Evolutionary conservation across 2,113 vertebrate species (phyloP).

Genomic region (Spermophilus dauricus): DNA sequence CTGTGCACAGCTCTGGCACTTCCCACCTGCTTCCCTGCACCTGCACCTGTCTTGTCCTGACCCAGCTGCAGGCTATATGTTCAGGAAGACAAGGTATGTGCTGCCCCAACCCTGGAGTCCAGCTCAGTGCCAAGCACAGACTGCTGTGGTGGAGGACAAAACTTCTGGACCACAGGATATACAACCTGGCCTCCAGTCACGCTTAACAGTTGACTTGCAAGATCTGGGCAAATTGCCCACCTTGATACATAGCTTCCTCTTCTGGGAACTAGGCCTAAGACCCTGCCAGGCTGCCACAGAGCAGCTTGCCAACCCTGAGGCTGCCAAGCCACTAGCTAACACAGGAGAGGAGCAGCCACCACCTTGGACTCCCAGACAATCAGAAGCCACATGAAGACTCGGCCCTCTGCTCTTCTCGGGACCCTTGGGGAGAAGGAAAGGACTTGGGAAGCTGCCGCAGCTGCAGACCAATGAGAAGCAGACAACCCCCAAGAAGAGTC

Average conservation of each 20-base stretch:
- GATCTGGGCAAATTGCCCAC: background rate
- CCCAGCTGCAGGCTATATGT: too few relatives aligned
- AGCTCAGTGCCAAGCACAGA: fast-evolving
- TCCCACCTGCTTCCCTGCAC: fast-evolving
- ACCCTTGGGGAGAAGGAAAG: background rate
- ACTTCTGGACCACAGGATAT: too few relatives aligned
- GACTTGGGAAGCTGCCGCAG: fast-evolving
- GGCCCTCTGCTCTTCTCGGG: fast-evolving
- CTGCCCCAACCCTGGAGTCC: fast-evolving
- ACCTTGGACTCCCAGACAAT: background rate
- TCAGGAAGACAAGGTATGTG: background rate
- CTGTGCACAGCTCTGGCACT: background rate
- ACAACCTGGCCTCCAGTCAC: background rate
- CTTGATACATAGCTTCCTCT: background rate
- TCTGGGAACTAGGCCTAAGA: background rate
- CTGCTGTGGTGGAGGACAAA: background rate
- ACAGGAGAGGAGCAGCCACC: background rate
- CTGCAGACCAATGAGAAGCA: background rate
- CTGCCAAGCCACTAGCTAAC: fast-evolving
- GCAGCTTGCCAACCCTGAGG: background rate
- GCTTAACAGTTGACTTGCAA: fast-evolving
- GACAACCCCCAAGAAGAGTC: too few relatives aligned
- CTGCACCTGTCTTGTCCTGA: background rate
- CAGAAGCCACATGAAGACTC: background rate
- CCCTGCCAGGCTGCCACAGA: background rate